Evolutionary conservation across 2,888 invertebrate genomes (phyloP), one percentile per base, ranked within the genome.

Genomic region (Standfussiana lucernea): DNA sequence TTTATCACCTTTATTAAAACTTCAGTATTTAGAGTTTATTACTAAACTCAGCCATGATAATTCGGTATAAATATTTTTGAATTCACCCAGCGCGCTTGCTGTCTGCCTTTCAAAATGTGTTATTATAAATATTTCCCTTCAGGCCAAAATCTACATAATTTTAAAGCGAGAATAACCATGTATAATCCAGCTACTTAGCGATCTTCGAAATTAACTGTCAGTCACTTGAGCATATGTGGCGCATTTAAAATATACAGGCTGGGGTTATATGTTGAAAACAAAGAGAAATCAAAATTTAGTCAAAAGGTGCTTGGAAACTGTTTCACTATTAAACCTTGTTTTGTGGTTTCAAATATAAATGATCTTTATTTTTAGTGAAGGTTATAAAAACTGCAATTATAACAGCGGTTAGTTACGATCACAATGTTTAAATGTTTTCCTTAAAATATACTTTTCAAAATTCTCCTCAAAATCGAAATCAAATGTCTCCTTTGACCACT

Each of bases 111-210:
- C 32, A 71, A 66, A 83, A 28, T 53, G 28, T 47, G 66, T 8
- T 78, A 40, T 70, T 61, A 62, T 67, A 82, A 83, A 71, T 71
- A 71, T 83, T 70, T 83, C 79, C 71, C 71, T 71, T 53, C 24
- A 53, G 71, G 66, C 32, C 4, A 71, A 56, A 78, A 53, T 50
- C 32, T 84, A 45, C 64, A 72, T 79, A 59, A 72, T 59, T 59
- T 72, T 65, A 67, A 64, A 32, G 13, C 28, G 28, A 67, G 28
- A 72, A 24, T 50, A 67, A 72, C 24, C 42, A 59, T 64, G 37
- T 83, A 61, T 78, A 83, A 69, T 78, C 70, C 65, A 40, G 37
- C 59, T 61, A 53, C 65, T 66, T 70, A 78, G 70, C 32, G 50
- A 61, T 77, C 83, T 64, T 61, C 50, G 47, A 75, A 82, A 62